Percentiles rank a stretch among this genome's conserved stretches.
phyloP scores from a whole-genome alignment of 2,888 invertebrate genomes.

The Polymixis flavicincta region DNA sequence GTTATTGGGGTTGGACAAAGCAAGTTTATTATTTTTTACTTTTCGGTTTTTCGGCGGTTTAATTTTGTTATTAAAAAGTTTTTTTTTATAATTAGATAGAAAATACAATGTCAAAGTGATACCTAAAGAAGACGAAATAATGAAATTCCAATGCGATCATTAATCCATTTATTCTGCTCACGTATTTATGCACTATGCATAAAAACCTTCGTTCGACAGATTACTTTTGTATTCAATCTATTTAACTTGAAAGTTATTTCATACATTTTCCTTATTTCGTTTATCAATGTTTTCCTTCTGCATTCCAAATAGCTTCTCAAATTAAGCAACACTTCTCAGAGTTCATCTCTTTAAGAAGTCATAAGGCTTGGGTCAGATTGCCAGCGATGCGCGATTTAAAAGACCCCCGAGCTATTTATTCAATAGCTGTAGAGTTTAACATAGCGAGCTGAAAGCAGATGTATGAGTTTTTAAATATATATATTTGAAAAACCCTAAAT shows the following conservation, averaged over 20 bases:
- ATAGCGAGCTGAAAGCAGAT: not conserved
- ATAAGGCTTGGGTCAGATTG: not conserved
- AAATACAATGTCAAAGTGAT: not conserved
- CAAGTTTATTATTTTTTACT: too few relatives aligned
- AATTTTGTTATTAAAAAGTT: too few relatives aligned
- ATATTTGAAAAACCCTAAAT: too few relatives aligned
- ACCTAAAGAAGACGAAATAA: not conserved
- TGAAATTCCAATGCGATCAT: too few relatives aligned
- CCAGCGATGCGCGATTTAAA: not conserved
- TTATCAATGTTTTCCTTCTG: slow-evolving; percentile 17
- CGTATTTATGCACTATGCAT: not conserved
- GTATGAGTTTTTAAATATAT: not conserved
- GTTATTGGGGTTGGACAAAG: too few relatives aligned
- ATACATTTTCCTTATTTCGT: slow-evolving; percentile 23
- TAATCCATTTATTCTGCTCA: not conserved
- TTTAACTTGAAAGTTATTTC: slow-evolving; percentile 14
- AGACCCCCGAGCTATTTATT: too few relatives aligned
- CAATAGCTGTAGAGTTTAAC: not conserved
- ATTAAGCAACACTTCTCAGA: slow-evolving; percentile 18
- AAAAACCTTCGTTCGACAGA: slow-evolving; percentile 7
- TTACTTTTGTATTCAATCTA: not conserved
- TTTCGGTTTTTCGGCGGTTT: too few relatives aligned
- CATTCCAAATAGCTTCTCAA: slow-evolving; percentile 27
- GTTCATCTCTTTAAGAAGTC: slow-evolving; percentile 18
- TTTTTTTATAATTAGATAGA: too few relatives aligned